Percentiles rank a stretch among this genome's conserved stretches.
Conservation (phyloP, 2,797 vertebrate genomes). For the Sternotherus odoratus region DNA sequence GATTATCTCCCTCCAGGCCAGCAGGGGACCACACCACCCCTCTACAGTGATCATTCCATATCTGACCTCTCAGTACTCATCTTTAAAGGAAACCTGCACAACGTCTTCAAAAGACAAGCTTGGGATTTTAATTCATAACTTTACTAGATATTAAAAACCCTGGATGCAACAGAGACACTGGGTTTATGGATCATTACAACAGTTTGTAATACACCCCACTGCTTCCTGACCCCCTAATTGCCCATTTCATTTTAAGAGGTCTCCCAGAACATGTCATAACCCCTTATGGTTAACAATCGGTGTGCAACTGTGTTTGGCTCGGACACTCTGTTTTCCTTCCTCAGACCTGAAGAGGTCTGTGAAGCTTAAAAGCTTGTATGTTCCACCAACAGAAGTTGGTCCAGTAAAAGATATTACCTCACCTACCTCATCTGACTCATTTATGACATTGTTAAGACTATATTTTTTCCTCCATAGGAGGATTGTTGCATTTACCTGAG, state of each 20-base stretch:
- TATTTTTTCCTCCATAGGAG: slow-evolving; percentile 3
- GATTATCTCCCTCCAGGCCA: too few relatives aligned
- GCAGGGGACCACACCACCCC: too few relatives aligned
- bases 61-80: background rate
- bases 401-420: background rate
- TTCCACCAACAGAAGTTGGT: background rate
- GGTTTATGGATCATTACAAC: background rate
- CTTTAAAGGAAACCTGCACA: background rate
- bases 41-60: background rate
- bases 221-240: background rate
- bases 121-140: background rate
- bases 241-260: background rate
- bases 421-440: background rate
- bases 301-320: background rate
- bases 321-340: background rate
- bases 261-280: background rate
- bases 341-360: background rate
- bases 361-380: background rate
- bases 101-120: background rate
- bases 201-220: background rate
- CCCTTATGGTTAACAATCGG: background rate
- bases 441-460: background rate
- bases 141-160: background rate
- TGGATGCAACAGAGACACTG: background rate
- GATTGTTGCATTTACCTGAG: background rate